Evolutionary conservation across 1,140 invertebrate genomes (phyloP).

Genomic region (Carcinoscorpius rotundicauda): DNA sequence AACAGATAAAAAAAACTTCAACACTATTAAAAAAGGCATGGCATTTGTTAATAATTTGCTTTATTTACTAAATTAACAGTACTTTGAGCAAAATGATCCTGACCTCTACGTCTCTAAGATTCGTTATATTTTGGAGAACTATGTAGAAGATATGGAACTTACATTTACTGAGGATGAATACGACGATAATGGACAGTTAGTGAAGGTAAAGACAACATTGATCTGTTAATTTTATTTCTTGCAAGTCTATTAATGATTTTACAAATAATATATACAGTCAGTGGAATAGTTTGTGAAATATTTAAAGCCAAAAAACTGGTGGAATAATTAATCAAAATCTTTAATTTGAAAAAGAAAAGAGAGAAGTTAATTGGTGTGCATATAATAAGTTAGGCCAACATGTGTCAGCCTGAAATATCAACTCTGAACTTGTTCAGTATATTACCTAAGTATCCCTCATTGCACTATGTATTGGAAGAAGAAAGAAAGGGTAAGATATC

Average conservation of each 20-base stretch:
- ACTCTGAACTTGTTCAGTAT: no score
- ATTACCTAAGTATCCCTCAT: no score
- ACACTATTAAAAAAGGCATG: no score
- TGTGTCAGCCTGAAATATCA: no score
- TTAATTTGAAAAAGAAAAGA: no score
- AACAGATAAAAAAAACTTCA: no score
- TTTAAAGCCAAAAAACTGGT: background rate
- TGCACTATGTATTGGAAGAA: no score
- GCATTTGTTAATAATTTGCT: no score
- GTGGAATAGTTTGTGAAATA: no score
- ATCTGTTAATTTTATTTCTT: background rate
- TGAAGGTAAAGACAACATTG: slow-evolving; percentile 39
- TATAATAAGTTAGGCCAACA: no score
- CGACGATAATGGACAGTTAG: slow-evolving; percentile 57
- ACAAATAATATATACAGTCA: background rate
- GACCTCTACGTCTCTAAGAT: slow-evolving; percentile 84
- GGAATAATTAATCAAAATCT: background rate
- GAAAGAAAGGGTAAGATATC: no score
- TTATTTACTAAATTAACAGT: slow-evolving; percentile 40
- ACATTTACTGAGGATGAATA: slow-evolving; percentile 83
- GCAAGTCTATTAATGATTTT: background rate
- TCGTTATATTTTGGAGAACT: slow-evolving; percentile 81
- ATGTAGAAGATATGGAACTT: slow-evolving; percentile 71
- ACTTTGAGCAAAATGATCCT: slow-evolving; percentile 92
- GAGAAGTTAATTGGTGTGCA: no score